Conservation (phyloP, 2,888 invertebrate genomes). For the Hyppa rectilinea region DNA sequence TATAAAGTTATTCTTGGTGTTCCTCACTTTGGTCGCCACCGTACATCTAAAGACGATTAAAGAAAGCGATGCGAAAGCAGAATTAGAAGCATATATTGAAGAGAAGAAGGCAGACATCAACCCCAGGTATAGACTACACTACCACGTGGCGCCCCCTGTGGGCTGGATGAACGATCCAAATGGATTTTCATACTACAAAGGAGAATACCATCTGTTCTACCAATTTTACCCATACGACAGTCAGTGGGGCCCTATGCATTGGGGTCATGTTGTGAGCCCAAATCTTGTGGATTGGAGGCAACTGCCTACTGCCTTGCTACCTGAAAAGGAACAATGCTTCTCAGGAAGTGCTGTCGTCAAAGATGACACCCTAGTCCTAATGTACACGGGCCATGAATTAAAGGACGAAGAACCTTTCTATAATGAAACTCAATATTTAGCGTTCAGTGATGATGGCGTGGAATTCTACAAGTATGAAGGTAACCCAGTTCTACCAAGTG, state of each 20-base stretch:
- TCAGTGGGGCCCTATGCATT: constrained; percentile 88
- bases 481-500: constrained; percentile 81
- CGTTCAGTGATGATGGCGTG: constrained; percentile 83
- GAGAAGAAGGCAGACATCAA: constrained; percentile 79
- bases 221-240: constrained; percentile 89
- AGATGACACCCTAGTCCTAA: constrained; percentile 79
- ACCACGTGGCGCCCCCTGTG: constrained; percentile 84
- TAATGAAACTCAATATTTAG: constrained; percentile 84
- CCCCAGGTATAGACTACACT: constrained; percentile 80
- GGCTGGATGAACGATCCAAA: constrained; percentile 92
- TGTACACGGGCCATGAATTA: constrained; percentile 82
- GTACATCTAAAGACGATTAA: constrained; percentile 65
- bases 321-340: constrained; percentile 85
- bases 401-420: constrained; percentile 75
- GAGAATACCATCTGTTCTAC: constrained; percentile 89
- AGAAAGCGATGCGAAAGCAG: constrained; percentile 59
- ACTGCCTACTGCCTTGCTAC: constrained; percentile 86
- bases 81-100: constrained; percentile 80
- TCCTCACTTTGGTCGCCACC: constrained; percentile 66
- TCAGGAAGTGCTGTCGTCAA: constrained; percentile 86
- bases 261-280: constrained; percentile 88
- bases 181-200: constrained; percentile 88
- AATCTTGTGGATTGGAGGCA: constrained; percentile 89
- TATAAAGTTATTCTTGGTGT: constrained; percentile 51
- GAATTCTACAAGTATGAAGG: constrained; percentile 83